A percentile compares a stretch with the other conserved stretches of the same genome.
Evolutionary conservation across 2,888 invertebrate species (phyloP).

Genomic region (Plusia festucae): DNA sequence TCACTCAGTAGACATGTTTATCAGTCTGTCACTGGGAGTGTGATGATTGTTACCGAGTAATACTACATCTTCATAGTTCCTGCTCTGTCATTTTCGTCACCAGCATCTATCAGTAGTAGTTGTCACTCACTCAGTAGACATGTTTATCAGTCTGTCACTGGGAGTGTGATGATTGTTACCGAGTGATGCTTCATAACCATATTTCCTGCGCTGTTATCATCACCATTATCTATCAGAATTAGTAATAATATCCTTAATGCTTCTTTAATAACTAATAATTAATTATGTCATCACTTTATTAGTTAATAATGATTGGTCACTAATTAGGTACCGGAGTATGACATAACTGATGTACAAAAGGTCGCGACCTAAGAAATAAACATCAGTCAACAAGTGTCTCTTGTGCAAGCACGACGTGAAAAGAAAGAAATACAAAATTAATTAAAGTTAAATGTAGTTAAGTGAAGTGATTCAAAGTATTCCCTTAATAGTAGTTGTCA

Average conservation of each 20-base stretch:
- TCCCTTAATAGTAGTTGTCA: background rate
- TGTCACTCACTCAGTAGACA: constrained; percentile 43
- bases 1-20: constrained; percentile 43
- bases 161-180: constrained; percentile 52
- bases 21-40: constrained; percentile 56
- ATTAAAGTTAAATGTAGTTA: no score
- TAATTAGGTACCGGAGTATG: no score
- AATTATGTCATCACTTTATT: no score
- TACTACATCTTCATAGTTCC: background rate
- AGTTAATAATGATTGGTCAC: no score
- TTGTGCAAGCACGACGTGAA: no score
- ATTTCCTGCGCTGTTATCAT: background rate
- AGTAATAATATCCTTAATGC: no score
- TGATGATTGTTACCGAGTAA: constrained; percentile 41
- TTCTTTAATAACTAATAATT: no score
- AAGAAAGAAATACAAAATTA: no score
- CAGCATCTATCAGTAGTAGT: constrained; percentile 9
- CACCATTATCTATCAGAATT: background rate
- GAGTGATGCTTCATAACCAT: constrained; percentile 8
- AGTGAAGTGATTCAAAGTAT: no score
- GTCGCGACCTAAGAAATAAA: no score
- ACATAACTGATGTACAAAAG: no score
- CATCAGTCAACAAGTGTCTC: no score
- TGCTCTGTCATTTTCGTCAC: background rate
- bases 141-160: constrained; percentile 61